These are phyloP conservation scores for Cephus pulcher DNA, from an alignment of 2,888 invertebrate genomes.

Conservation along the genomic window DNA sequence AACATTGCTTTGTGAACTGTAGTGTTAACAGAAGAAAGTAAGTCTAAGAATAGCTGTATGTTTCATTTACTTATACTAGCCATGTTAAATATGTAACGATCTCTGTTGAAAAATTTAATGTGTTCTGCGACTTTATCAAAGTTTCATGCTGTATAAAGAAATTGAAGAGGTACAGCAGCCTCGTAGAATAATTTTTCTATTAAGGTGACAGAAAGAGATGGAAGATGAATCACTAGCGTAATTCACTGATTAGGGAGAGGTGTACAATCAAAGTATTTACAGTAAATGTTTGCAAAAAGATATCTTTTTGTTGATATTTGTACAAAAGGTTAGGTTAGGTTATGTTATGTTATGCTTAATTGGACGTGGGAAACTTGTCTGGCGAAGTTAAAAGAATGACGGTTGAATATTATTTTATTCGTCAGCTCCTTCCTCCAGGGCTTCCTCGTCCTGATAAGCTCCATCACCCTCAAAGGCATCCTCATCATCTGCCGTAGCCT, in stretches of 20 bases:
- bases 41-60: background rate
- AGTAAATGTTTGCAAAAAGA: background rate
- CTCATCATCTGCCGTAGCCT: slow-evolving; percentile 46
- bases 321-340: background rate
- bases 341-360: background rate
- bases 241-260: background rate
- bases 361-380: background rate
- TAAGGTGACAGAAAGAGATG: background rate
- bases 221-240: background rate
- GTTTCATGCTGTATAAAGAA: background rate
- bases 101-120: background rate
- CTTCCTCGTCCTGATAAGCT: slow-evolving; percentile 36
- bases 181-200: background rate
- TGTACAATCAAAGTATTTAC: background rate
- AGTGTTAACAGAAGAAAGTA: background rate
- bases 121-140: background rate
- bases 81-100: background rate
- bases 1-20: background rate
- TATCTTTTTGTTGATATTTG: background rate
- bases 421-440: slow-evolving; percentile 25
- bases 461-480: slow-evolving; percentile 42
- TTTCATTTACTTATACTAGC: background rate
- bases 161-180: background rate
- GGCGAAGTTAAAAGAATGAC: background rate
- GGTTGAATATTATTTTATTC: slow-evolving; percentile 6